Evolutionary conservation across 2,888 invertebrate species (phyloP), one percentile per base, ranked within the genome.

Genomic region (Pomacea canaliculata): DNA sequence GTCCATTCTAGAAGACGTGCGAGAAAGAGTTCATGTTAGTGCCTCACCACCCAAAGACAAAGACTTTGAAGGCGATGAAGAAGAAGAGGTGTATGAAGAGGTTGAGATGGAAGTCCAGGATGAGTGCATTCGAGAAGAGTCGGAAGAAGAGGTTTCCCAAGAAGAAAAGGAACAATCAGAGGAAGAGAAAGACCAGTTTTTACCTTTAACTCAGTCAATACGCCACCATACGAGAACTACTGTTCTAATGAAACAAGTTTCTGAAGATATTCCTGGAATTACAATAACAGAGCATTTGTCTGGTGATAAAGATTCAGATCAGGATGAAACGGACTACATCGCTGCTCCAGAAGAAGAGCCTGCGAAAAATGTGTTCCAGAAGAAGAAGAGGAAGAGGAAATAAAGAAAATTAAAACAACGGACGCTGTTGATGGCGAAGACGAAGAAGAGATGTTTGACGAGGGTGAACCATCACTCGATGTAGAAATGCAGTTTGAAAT

Each of bases 271-370:
- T 78, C 94, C 94, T n/a, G 93, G 93, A 84, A 93, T 94, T 76
- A 93, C 92, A 83, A 92, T 93, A 27, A 93, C 93, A 10, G 93
- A 93, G 92, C 93, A 93, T 84, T 91, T 93, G 90, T 86, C 88
- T 60, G 63, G 73, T 49, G 73, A 73, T 59, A 37, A 49, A 10
- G 73, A 60, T 18, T 68, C 68, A 48, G 77, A 74, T 67, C 83
- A 85, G 66, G 85, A 87, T 78, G 85, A 83, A 68, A 70, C 73
- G 62, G 79, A 79, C 18, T 76, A 78, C 23, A 70, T 71, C 19
- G 67, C 66, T 59, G 65, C 74, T 71, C 65, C 74, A 69, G 79
- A 79, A 63, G 67, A 67, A 63, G 67, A 67, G 27, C 27, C 49
- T n/a, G 46, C 19, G 19, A 74, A 19, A 27, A 79, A 27, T 83